A percentile compares a stretch with the other conserved stretches of the same genome.
These are phyloP conservation scores for Mus spretus DNA, from an alignment of 2,797 vertebrate genomes.

Conservation along the genomic window DNA sequence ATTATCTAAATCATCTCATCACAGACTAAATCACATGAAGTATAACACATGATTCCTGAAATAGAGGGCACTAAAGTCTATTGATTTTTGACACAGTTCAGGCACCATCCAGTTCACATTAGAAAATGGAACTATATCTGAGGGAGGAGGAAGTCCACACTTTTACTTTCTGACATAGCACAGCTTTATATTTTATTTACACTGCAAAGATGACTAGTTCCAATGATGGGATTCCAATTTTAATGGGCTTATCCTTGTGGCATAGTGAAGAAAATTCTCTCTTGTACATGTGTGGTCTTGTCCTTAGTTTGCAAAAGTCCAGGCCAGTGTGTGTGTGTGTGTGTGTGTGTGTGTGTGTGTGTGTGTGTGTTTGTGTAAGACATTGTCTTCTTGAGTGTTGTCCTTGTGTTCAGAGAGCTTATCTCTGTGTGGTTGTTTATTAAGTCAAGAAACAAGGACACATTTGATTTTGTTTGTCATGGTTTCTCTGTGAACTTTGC, in stretches of 20 bases:
- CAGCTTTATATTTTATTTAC: neutral
- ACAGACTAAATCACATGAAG: slow-evolving; percentile 4
- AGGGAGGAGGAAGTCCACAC: neutral
- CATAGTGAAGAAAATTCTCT: slow-evolving; percentile 22
- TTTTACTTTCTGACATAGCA: neutral
- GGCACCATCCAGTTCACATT: neutral
- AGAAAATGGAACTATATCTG: neutral
- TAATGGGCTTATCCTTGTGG: neutral
- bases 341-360: neutral
- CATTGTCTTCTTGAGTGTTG: neutral
- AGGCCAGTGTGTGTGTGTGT: neutral
- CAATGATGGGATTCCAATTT: neutral
- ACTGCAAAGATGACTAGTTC: slow-evolving; percentile 18
- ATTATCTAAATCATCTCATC: slow-evolving; percentile 48
- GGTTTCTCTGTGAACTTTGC: neutral
- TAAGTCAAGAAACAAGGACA: slow-evolving; percentile 13
- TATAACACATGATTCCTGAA: neutral
- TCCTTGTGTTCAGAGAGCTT: neutral
- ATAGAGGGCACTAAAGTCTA: neutral
- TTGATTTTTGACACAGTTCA: neutral
- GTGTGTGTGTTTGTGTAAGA: neutral
- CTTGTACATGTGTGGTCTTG: neutral
- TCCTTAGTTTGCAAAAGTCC: neutral
- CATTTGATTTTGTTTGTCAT: neutral
- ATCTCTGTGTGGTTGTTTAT: neutral